Percentiles rank a stretch among this genome's conserved stretches.
These are phyloP conservation scores for Stegodyphus dumicola DNA, from an alignment of 1,140 invertebrate genomes.

Conservation along the genomic window DNA sequence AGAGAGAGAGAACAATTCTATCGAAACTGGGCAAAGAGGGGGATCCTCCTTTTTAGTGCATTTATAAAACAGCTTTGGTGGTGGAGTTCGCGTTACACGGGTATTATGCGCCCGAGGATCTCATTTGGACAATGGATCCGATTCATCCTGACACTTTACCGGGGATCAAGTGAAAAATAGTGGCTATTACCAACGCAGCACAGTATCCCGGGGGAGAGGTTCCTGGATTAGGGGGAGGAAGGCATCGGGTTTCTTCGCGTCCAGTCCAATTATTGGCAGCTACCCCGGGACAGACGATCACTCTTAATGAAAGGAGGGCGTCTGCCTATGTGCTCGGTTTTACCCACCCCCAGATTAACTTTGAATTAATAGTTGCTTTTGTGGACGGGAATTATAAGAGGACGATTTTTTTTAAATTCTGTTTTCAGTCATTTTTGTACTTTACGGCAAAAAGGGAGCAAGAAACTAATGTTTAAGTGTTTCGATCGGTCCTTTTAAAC, in stretches of 20 bases:
- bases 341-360: conserved; percentile 52
- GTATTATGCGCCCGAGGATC: conserved; percentile 59
- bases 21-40: conserved; percentile 50
- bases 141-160: conserved; percentile 62
- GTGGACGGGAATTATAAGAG: conserved; percentile 42
- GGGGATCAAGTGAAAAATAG: conserved; percentile 62
- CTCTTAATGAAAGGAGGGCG: conserved; percentile 60
- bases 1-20: conserved; percentile 40
- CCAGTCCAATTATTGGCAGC: conserved; percentile 60
- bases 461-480: conserved; percentile 28
- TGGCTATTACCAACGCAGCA: conserved; percentile 57
- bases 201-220: conserved; percentile 36
- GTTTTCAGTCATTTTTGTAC: conserved; percentile 21
- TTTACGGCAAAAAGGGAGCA: conserved; percentile 2
- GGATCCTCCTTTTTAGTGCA: conserved; percentile 51
- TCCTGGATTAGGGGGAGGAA: conserved; percentile 34
- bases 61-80: conserved; percentile 60
- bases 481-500: conserved; percentile 7
- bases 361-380: conserved; percentile 58
- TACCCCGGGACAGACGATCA: conserved; percentile 53
- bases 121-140: conserved; percentile 63
- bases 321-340: background rate
- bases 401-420: background rate
- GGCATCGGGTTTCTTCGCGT: conserved; percentile 48
- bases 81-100: conserved; percentile 60